phyloP scores from a whole-genome alignment of 2,888 invertebrate genomes.

The Drosophila ustulata region DNA sequence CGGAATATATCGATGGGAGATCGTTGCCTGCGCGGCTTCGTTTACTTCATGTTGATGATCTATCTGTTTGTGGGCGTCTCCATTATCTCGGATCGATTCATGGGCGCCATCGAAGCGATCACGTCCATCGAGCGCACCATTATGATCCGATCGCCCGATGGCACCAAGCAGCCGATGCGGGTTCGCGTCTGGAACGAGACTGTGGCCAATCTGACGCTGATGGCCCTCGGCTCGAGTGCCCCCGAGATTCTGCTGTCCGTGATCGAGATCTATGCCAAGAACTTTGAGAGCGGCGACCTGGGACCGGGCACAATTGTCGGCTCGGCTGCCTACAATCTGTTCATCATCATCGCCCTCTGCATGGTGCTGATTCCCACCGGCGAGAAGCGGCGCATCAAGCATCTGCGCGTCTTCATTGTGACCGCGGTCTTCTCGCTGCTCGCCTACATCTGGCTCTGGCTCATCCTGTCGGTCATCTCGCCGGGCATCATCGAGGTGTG shows the following conservation, averaged over 20 bases:
- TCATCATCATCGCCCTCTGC: constrained; percentile 98
- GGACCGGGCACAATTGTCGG: constrained; percentile 99
- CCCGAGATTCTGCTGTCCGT: constrained; percentile 99
- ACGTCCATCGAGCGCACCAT: constrained; percentile 99
- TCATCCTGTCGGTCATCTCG: constrained; percentile 95
- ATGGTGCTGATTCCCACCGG: constrained; percentile 95
- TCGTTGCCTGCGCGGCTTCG: constrained; percentile 92
- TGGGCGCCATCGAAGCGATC: constrained; percentile 99
- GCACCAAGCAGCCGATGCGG: constrained; percentile 94
- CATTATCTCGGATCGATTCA: constrained; percentile 99
- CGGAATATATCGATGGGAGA: constrained; percentile 91
- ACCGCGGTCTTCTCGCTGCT: constrained; percentile 99
- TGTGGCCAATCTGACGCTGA: constrained; percentile 98
- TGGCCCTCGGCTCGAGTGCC: constrained; percentile 99
- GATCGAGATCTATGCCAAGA: constrained; percentile 98
- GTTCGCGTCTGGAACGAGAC: constrained; percentile 99
- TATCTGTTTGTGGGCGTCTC: constrained; percentile 99
- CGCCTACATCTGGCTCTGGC: constrained; percentile 99
- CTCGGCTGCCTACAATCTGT: constrained; percentile 98
- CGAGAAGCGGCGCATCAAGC: constrained; percentile 97
- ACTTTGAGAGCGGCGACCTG: constrained; percentile 97
- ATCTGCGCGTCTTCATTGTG: constrained; percentile 98
- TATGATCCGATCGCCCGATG: constrained; percentile 94
- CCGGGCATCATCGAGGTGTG: constrained; percentile 97
- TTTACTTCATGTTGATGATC: constrained; percentile 95